Conservation (phyloP, 2,797 vertebrate genomes). For the Anguilla anguilla region DNA sequence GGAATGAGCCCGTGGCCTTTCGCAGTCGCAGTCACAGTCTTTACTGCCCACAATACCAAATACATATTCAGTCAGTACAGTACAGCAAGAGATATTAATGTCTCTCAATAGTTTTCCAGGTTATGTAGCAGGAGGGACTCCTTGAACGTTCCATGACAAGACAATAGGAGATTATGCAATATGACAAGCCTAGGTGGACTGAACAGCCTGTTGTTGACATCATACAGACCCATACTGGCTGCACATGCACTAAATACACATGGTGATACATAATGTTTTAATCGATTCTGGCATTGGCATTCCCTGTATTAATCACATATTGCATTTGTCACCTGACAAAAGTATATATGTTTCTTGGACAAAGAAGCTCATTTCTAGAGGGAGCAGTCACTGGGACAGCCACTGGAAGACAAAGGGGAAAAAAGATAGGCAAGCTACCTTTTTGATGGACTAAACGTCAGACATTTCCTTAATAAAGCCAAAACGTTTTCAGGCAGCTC, state of each 20-base stretch:
- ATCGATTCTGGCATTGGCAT: not conserved
- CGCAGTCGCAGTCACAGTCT: too few relatives aligned
- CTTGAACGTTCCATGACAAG: not conserved
- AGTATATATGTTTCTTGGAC: conserved; percentile 8
- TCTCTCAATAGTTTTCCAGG: not conserved
- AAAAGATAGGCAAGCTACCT: conserved; percentile 72
- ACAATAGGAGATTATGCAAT: not conserved
- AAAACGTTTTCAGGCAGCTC: conserved; percentile 81
- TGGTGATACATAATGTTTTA: not conserved
- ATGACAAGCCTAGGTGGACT: not conserved
- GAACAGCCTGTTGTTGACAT: not conserved
- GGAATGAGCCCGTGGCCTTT: too few relatives aligned
- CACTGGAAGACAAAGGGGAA: not conserved
- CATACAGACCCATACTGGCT: not conserved
- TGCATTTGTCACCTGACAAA: not conserved
- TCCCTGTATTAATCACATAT: not conserved
- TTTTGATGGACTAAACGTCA: conserved; percentile 89
- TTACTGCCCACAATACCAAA: too few relatives aligned
- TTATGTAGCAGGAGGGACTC: not conserved
- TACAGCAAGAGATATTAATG: not conserved
- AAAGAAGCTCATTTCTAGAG: not conserved
- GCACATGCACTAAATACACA: not conserved
- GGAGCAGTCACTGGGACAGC: not conserved
- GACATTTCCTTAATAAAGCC: conserved; percentile 86
- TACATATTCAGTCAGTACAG: not conserved